These are phyloP conservation scores for Willisornis vidua DNA, from an alignment of 2,113 vertebrate species.

Conservation along the genomic window DNA sequence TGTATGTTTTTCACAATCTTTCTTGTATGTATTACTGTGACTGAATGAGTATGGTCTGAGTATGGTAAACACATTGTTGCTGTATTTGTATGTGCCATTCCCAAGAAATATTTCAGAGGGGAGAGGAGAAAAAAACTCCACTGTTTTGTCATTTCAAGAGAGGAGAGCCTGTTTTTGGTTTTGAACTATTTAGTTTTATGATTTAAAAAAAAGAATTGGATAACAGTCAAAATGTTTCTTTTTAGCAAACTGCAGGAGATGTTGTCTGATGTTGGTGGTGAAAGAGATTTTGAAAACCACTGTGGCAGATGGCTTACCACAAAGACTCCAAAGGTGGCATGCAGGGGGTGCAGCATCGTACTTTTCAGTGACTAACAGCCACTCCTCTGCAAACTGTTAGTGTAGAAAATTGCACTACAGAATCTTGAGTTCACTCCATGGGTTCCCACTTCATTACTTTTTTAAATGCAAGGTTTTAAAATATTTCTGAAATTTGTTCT, in stretches of 20 bases:
- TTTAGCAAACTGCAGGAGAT: conserved; percentile 24
- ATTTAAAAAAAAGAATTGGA: conserved; percentile 27
- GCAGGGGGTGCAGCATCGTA: neutral
- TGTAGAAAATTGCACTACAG: neutral
- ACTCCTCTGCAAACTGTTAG: neutral
- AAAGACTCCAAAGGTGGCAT: conserved; percentile 24
- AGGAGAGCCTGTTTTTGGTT: neutral
- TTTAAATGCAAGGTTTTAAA: neutral
- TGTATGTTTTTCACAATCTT: neutral
- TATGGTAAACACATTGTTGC: neutral
- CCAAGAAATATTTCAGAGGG: neutral
- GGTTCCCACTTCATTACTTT: neutral
- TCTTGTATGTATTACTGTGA: neutral
- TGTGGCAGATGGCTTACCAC: conserved; percentile 48
- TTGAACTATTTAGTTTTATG: neutral
- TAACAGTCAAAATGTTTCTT: conserved; percentile 21
- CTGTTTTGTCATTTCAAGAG: neutral
- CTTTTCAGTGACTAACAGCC: neutral
- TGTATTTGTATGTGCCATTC: neutral
- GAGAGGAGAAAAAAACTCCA: neutral
- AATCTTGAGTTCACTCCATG: neutral
- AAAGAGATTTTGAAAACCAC: conserved; percentile 40
- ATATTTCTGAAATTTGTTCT: neutral
- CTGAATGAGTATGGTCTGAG: neutral
- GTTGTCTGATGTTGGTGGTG: conserved; percentile 17